phyloP scores from a whole-genome alignment of 2,113 vertebrate genomes.

The Entelurus aequoreus region DNA sequence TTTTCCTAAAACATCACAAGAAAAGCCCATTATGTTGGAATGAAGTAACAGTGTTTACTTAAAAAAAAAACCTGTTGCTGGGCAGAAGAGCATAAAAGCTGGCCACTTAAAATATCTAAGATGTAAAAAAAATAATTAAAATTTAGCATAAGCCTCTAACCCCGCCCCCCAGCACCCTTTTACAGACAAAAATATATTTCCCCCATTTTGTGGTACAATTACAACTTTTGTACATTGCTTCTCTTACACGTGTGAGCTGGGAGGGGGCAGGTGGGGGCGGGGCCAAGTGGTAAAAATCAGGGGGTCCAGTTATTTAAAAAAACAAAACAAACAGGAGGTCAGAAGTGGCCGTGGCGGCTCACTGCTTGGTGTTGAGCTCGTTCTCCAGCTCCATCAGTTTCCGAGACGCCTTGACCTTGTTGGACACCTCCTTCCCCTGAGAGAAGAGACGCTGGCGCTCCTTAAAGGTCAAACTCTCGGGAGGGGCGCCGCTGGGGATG shows the following conservation, averaged over 20 bases:
- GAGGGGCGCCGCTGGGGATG: slow-evolving; percentile 67
- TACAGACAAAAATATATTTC: slow-evolving; percentile 73
- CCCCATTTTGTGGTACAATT: slow-evolving; percentile 68
- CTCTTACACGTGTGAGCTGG: slow-evolving; percentile 36
- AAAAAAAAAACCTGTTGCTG: slow-evolving; percentile 31
- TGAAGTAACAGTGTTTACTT: slow-evolving; percentile 50
- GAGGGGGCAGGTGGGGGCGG: not conserved
- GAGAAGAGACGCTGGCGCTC: slow-evolving; percentile 98
- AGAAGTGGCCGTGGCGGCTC: slow-evolving; percentile 15
- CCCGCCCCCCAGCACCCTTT: slow-evolving; percentile 52
- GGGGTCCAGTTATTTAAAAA: slow-evolving; percentile 67
- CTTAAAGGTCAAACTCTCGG: slow-evolving; percentile 91
- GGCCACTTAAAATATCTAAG: slow-evolving; percentile 66
- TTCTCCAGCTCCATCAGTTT: slow-evolving; percentile 97
- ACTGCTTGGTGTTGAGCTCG: slow-evolving; percentile 92
- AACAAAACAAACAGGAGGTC: slow-evolving; percentile 36
- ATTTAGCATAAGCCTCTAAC: slow-evolving; percentile 45
- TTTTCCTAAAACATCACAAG: not conserved
- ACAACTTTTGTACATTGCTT: slow-evolving; percentile 83
- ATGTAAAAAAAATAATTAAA: slow-evolving; percentile 59
- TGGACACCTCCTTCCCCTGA: slow-evolving; percentile 94
- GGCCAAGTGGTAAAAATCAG: slow-evolving; percentile 61
- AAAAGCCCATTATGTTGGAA: slow-evolving; percentile 30
- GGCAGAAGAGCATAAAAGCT: slow-evolving; percentile 61
- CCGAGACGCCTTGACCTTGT: slow-evolving; percentile 95